Base-by-base conservation (phyloP, 2,113 vertebrate species). In the Dicrurus megarhynchus region DNA sequence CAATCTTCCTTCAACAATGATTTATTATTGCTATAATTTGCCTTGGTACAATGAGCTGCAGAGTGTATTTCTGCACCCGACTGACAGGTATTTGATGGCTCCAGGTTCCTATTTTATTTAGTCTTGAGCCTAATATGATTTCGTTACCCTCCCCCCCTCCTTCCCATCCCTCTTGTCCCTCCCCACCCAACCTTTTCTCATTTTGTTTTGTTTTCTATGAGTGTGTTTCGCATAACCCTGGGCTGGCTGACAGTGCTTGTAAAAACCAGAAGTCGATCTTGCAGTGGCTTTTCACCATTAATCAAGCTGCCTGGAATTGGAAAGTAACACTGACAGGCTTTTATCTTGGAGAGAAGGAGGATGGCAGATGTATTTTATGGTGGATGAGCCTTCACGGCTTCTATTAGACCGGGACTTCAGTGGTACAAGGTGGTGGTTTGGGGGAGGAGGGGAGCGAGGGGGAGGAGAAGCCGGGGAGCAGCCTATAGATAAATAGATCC, bases 251-350 rank as follows among this genome's bases (percentile, higher is more conserved):
- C 97, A 98, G 97, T 84, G 39, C 97, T 97, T 97, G 98, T 97
- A 97, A 97, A 97, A 97, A 97, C 96, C 97, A 97, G 96, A 87
- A 98, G 98, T 97, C 97, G 97, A 98, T 98, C 97, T 97, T 47
- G 96, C 97, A 24, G 95, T 97, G 97, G 97, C 98, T 98, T 98
- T 97, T 98, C 97, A 97, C 97, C 98, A 98, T 98, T 98, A 98
- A 98, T 98, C 97, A 98, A 98, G 97, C 97, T 97, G 98, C 97
- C 97, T 96, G 94, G 97, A 98, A 98, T 98, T 98, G 97, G 97
- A 97, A 97, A 97, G 97, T 96, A 97, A 96, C 97, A 96, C 95
- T 98, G 98, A 98, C 97, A 98, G 97, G 95, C 97, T 97, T 97
- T 98, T 98, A 98, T 98, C 98, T 95, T 87, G 84, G 96, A 74